Evolutionary conservation across 92 coral and sea anemone genomes (phyloP).

Genomic region (Palythoa caribaeorum): DNA sequence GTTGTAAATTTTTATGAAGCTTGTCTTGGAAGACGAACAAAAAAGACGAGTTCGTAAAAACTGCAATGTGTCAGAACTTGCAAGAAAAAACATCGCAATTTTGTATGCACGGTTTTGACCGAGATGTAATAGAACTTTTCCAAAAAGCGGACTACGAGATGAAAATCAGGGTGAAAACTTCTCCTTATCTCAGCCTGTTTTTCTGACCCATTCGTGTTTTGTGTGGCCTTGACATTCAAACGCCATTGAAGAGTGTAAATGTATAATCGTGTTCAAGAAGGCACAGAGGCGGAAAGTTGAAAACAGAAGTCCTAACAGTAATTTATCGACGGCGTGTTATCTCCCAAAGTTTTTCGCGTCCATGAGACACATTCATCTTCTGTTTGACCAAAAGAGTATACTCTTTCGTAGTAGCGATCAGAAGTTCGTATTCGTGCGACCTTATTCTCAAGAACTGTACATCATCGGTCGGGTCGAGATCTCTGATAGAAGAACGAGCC

Average conservation of each 20-base stretch:
- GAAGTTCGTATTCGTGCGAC: constrained; percentile 76
- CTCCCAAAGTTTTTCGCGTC: constrained; percentile 10
- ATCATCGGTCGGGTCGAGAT: constrained; percentile 83
- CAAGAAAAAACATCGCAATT: background rate
- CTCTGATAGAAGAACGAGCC: constrained; percentile 70
- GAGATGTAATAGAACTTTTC: background rate
- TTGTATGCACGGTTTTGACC: background rate
- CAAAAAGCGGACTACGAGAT: background rate
- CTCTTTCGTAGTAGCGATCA: constrained; percentile 76
- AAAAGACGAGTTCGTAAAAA: constrained; percentile 23
- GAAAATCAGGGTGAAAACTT: background rate
- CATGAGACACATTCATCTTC: constrained; percentile 28
- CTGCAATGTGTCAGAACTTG: background rate
- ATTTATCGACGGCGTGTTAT: background rate
- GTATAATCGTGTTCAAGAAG: background rate
- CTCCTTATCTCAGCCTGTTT: background rate
- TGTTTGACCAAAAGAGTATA: constrained; percentile 78
- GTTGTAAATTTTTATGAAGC: background rate
- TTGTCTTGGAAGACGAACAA: background rate
- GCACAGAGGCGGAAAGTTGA: background rate
- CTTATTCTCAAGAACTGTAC: constrained; percentile 76
- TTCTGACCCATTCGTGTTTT: background rate
- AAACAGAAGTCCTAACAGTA: background rate
- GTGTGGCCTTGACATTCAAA: background rate
- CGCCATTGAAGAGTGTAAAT: background rate